Evolutionary conservation across 2,888 invertebrate species (phyloP).

Genomic region (Argyresthia albistria): DNA sequence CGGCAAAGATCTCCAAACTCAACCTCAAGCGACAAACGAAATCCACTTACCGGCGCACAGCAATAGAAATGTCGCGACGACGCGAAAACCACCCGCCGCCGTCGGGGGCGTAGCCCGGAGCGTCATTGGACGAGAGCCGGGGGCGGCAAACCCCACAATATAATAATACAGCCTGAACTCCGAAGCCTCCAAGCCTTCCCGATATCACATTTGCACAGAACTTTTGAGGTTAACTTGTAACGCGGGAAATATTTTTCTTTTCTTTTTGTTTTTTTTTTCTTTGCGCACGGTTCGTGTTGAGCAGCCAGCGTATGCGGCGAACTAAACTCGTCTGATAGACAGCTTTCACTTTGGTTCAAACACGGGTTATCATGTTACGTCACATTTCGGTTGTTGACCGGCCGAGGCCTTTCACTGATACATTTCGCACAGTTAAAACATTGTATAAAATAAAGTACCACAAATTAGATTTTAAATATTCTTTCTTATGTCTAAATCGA

Average conservation of each 20-base stretch:
- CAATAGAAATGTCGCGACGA: slow-evolving; percentile 37
- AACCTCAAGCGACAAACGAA: slow-evolving; percentile 19
- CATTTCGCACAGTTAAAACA: not conserved
- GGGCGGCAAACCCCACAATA: slow-evolving; percentile 28
- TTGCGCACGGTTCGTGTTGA: slow-evolving; percentile 23
- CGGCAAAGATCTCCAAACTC: too few species aligned
- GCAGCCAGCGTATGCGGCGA: not conserved
- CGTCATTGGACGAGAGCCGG: slow-evolving; percentile 56
- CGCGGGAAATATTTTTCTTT: slow-evolving; percentile 6
- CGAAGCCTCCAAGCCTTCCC: slow-evolving; percentile 2
- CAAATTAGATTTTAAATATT: not conserved
- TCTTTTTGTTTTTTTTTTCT: slow-evolving; percentile 17
- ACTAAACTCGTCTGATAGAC: slow-evolving; percentile 3
- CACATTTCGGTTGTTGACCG: slow-evolving; percentile 17
- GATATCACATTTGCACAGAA: not conserved
- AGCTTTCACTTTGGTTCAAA: slow-evolving; percentile 37
- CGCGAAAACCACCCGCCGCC: slow-evolving; percentile 23
- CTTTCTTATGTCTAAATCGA: not conserved
- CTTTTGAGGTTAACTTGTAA: not conserved
- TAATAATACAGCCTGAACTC: slow-evolving; percentile 37
- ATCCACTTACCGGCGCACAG: slow-evolving; percentile 48
- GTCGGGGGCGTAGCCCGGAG: slow-evolving; percentile 50
- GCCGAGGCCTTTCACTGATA: slow-evolving; percentile 18
- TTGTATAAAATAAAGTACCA: not conserved
- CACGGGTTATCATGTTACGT: slow-evolving; percentile 22